phyloP scores from a whole-genome alignment of 2,888 invertebrate species.

The Drosophila parthenogenetica region DNA sequence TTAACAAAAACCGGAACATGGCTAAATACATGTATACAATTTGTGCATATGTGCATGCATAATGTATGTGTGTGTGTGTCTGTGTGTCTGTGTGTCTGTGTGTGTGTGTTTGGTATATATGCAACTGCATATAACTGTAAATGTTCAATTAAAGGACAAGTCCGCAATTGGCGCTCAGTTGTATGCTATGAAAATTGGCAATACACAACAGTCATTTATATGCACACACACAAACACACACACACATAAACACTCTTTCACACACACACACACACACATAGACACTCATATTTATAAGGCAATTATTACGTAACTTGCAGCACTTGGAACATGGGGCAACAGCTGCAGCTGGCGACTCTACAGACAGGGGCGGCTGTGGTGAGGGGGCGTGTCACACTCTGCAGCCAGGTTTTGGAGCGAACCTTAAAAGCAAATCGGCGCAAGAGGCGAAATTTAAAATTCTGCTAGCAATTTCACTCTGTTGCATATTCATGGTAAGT shows the following conservation, averaged over 20 bases:
- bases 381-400: conserved; percentile 61
- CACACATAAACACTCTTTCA: background rate
- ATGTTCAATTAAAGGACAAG: conserved; percentile 41
- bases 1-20: too few species aligned
- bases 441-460: conserved; percentile 88
- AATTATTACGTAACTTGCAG: conserved; percentile 56
- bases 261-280: conserved; percentile 8
- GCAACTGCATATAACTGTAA: conserved; percentile 24
- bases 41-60: too few species aligned
- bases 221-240: conserved; percentile 35
- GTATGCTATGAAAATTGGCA: conserved; percentile 50
- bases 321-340: conserved; percentile 46
- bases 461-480: conserved; percentile 88
- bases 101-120: background rate
- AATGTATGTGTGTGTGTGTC: too few species aligned
- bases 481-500: conserved; percentile 90
- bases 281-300: conserved; percentile 61
- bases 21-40: too few species aligned
- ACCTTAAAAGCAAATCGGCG: conserved; percentile 77
- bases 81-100: too few species aligned
- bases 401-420: conserved; percentile 80
- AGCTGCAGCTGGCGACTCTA: conserved; percentile 19
- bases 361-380: background rate
- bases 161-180: conserved; percentile 19
- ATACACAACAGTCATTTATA: conserved; percentile 49